phyloP scores from a whole-genome alignment of 2,888 invertebrate species.

The Cryptus armator region DNA sequence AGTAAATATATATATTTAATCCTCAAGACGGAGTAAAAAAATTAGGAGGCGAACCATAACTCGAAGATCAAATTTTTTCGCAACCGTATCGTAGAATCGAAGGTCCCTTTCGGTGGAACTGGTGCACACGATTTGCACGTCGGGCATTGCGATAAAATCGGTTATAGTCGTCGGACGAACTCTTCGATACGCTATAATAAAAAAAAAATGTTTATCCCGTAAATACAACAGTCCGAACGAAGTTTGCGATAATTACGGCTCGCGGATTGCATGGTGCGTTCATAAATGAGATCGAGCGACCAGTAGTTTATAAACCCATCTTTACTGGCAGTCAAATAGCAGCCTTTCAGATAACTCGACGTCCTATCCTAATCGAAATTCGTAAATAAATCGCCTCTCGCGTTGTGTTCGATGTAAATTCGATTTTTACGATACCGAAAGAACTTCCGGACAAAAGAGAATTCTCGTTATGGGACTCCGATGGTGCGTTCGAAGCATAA shows the following conservation, averaged over 20 bases:
- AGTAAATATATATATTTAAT: no score
- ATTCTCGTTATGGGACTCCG: conserved; percentile 89
- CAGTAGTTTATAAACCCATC: conserved; percentile 93
- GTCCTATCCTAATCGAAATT: conserved; percentile 85
- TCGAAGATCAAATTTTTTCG: conserved; percentile 90
- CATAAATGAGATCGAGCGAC: conserved; percentile 90
- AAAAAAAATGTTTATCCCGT: neutral
- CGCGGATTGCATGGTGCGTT: conserved; percentile 88
- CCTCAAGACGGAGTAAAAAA: no score
- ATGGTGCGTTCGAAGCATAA: conserved; percentile 89
- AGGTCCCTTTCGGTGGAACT: conserved; percentile 92
- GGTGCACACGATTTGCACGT: conserved; percentile 92
- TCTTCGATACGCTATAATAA: conserved; percentile 86
- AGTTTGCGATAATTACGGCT: conserved; percentile 86
- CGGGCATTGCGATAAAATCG: conserved; percentile 91
- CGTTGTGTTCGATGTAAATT: no score
- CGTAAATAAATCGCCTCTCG: conserved; percentile 11
- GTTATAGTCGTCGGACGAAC: conserved; percentile 90
- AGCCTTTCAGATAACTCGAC: conserved; percentile 88
- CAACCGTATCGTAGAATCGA: conserved; percentile 92
- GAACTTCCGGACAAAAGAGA: conserved; percentile 88
- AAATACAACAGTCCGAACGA: neutral
- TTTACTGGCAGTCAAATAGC: conserved; percentile 91
- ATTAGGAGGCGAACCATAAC: conserved; percentile 85
- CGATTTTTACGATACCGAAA: conserved; percentile 53